These are phyloP conservation scores for Rhipidura dahli DNA, from an alignment of 2,113 vertebrate genomes.

Conservation along the genomic window DNA sequence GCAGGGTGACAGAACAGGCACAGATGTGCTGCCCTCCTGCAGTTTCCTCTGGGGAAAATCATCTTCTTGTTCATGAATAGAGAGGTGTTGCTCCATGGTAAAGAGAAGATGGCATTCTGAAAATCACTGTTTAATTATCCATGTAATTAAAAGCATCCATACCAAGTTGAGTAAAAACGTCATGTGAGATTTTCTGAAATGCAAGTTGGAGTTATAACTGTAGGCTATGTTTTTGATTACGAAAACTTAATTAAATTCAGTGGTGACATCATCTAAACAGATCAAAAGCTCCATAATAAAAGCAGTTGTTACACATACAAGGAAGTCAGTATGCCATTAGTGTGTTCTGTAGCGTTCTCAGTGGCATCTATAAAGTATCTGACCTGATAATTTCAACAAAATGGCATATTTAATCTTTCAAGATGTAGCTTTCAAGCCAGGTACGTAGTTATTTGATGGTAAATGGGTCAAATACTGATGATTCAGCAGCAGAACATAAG, in stretches of 20 bases:
- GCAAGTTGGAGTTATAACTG: constrained; percentile 9
- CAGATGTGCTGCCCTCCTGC: background rate
- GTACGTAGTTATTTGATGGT: background rate
- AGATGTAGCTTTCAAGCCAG: background rate
- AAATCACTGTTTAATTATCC: constrained; percentile 43
- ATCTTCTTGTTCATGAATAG: background rate
- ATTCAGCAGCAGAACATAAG: background rate
- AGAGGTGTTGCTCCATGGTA: background rate
- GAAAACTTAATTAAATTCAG: constrained; percentile 7
- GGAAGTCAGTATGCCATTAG: background rate
- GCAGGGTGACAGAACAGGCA: background rate
- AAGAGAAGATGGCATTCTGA: background rate
- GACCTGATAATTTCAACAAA: background rate
- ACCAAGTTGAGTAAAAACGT: constrained; percentile 12
- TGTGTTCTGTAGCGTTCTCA: background rate
- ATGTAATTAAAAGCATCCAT: constrained; percentile 57
- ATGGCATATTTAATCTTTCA: background rate
- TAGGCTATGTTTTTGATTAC: constrained; percentile 6
- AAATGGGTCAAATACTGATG: background rate
- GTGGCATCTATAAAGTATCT: background rate
- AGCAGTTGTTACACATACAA: background rate
- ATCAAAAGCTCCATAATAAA: background rate
- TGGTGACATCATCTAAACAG: background rate
- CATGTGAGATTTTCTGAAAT: background rate
- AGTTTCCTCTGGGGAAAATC: background rate